phyloP scores from a whole-genome alignment of 2,113 vertebrate genomes.

The Sylvilagus bachmani region DNA sequence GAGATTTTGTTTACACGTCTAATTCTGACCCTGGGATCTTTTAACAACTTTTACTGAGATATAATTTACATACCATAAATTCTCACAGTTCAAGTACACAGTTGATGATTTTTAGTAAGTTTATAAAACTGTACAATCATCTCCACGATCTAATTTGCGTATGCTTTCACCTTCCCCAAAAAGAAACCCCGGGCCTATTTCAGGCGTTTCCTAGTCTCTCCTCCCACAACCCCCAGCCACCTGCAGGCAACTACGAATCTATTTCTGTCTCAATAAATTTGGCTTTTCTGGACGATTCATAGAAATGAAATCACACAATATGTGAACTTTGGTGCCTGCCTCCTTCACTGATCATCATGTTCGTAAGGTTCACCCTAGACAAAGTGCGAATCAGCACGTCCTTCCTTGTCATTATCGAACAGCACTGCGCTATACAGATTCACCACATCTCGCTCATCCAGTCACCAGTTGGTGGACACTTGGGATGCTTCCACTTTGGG shows the following conservation, averaged over 20 bases:
- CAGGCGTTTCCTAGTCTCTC: background rate
- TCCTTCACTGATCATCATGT: background rate
- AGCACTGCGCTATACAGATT: background rate
- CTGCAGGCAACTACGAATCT: background rate
- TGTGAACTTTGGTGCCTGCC: background rate
- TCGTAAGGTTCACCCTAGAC: background rate
- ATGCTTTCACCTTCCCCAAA: background rate
- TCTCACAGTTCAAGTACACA: constrained; percentile 11
- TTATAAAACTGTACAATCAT: constrained; percentile 14
- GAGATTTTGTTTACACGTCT: constrained; percentile 25
- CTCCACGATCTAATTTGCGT: constrained; percentile 45
- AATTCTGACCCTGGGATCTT: constrained; percentile 37
- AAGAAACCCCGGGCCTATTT: background rate
- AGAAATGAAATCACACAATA: background rate
- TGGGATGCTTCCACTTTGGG: constrained; percentile 3
- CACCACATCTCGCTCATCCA: background rate
- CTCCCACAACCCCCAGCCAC: background rate
- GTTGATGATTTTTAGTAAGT: constrained; percentile 36
- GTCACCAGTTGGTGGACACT: background rate
- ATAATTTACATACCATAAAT: constrained; percentile 35
- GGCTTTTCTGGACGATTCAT: background rate
- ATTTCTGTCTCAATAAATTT: background rate
- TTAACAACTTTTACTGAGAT: constrained; percentile 34
- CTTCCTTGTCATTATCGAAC: background rate
- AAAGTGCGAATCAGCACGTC: background rate